phyloP scores from a whole-genome alignment of 37 sponge, comb jelly and placozoan species.

The Petrosia ficiformis region DNA sequence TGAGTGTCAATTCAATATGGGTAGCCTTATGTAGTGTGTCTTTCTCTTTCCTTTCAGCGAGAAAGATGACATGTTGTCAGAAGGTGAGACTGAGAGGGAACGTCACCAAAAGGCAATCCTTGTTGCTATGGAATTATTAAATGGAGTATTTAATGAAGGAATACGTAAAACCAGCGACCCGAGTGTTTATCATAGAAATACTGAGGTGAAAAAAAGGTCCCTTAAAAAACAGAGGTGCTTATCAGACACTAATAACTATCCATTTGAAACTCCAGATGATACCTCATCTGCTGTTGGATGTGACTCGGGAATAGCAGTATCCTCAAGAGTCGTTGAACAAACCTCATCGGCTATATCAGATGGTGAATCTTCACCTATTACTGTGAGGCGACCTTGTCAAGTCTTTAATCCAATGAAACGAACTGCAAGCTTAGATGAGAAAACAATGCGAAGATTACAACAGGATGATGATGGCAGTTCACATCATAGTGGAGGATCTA shows the following conservation, averaged over 20 bases:
- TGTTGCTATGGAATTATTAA: background rate
- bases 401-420: background rate
- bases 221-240: slow-evolving; percentile 24
- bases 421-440: background rate
- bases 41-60: too few relatives aligned
- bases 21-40: too few relatives aligned
- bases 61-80: background rate
- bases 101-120: background rate
- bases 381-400: too few relatives aligned
- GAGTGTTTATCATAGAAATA: slow-evolving; percentile 4
- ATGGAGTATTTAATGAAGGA: background rate
- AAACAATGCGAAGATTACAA: background rate
- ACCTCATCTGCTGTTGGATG: slow-evolving; percentile 25
- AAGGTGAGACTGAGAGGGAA: background rate
- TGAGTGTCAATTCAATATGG: too few relatives aligned
- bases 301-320: slow-evolving; percentile 41
- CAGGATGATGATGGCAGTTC: background rate
- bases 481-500: too few relatives aligned
- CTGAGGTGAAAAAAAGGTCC: background rate
- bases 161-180: slow-evolving; percentile 45
- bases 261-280: too few relatives aligned
- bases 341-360: too few relatives aligned
- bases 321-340: too few relatives aligned
- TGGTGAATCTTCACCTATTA: too few relatives aligned
- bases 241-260: slow-evolving; percentile 29